Conservation (phyloP, 2,797 vertebrate genomes). For the Bovichtus diacanthus region DNA sequence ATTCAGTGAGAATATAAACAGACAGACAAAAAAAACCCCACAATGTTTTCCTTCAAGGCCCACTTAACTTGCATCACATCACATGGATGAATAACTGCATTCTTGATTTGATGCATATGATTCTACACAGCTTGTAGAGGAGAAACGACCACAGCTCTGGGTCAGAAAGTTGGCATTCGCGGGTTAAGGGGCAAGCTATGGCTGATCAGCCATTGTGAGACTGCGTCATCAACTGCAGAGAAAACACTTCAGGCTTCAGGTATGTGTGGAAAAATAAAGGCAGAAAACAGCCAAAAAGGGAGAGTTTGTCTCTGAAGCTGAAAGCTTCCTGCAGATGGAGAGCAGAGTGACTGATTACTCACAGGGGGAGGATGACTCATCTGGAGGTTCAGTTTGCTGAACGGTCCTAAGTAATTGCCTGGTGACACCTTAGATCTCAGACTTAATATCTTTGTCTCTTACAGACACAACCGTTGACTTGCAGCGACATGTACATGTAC, state of each 20-base stretch:
- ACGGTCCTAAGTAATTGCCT: constrained; percentile 64
- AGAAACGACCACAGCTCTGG: neutral
- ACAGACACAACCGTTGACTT: neutral
- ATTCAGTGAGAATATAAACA: neutral
- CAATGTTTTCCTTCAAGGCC: neutral
- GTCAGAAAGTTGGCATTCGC: neutral
- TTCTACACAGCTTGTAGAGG: no score
- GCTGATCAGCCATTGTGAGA: neutral
- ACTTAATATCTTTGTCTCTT: constrained; percentile 18
- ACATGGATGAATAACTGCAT: neutral
- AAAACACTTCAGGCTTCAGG: no score
- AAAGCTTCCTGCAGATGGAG: constrained; percentile 34
- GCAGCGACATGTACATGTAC: neutral
- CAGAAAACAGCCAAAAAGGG: constrained; percentile 40
- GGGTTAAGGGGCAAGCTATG: neutral
- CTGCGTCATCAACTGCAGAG: constrained; percentile 5
- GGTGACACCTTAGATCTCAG: constrained; percentile 36
- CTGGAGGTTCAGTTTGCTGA: constrained; percentile 69
- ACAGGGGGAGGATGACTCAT: constrained; percentile 57
- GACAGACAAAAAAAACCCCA: no score
- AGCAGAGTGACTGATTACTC: constrained; percentile 75
- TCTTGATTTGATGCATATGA: neutral
- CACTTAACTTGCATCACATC: neutral
- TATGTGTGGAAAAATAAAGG: constrained; percentile 27
- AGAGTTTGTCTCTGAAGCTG: constrained; percentile 59